phyloP scores from a whole-genome alignment of 2,888 invertebrate genomes.

The Meiosimyza platycephala region DNA sequence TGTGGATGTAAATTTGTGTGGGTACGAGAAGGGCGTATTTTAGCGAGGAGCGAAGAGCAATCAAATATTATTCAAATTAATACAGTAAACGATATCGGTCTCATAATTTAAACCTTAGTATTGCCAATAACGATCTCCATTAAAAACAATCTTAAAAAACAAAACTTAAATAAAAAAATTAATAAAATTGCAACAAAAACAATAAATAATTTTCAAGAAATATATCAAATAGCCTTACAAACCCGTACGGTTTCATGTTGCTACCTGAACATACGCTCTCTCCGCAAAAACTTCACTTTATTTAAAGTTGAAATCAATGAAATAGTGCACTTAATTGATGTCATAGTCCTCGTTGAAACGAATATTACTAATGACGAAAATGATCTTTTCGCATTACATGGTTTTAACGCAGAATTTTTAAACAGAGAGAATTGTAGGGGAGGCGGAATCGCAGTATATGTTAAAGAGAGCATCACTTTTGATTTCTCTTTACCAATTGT shows the following conservation, averaged over 20 bases:
- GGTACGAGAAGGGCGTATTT: slow-evolving; percentile 7
- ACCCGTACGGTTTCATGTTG: not conserved
- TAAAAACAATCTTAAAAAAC: no score
- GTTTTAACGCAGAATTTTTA: slow-evolving; percentile 19
- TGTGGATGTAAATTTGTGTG: slow-evolving; percentile 20
- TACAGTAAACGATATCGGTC: not conserved
- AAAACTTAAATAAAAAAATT: no score
- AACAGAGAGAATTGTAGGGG: slow-evolving; percentile 10
- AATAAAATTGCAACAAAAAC: not conserved
- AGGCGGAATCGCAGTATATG: slow-evolving; percentile 19
- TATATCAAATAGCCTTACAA: not conserved
- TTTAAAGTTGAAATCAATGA: slow-evolving; percentile 12
- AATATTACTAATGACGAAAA: slow-evolving; percentile 17
- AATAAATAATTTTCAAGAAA: slow-evolving; percentile 7
- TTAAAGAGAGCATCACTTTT: not conserved
- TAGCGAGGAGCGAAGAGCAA: slow-evolving; percentile 18
- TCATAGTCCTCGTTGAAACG: slow-evolving; percentile 24
- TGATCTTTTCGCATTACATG: not conserved
- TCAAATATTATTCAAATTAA: not conserved
- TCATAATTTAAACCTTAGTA: not conserved
- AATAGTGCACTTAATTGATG: slow-evolving; percentile 14
- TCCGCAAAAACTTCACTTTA: slow-evolving; percentile 10
- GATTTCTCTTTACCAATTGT: no score
- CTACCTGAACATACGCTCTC: slow-evolving; percentile 12
- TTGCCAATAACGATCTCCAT: no score